Conservation (phyloP, 2,797 vertebrate species). For the Coregonus sp. region DNA sequence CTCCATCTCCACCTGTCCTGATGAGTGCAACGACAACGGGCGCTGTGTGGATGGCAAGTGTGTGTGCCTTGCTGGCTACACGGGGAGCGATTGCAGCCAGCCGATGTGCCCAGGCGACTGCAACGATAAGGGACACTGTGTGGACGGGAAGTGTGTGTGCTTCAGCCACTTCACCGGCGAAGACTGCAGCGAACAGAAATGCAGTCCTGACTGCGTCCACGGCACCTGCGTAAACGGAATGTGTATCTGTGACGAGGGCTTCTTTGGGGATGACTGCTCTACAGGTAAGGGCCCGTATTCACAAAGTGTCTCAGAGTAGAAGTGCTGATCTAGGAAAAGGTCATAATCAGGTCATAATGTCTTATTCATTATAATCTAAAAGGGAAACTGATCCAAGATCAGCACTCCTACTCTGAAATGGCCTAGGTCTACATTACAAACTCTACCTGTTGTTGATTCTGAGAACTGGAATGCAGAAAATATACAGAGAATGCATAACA, state of each 20-base stretch:
- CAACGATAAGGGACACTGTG: constrained; percentile 81
- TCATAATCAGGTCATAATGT: background rate
- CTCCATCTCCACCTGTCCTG: constrained; percentile 78
- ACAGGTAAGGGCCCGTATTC: constrained; percentile 60
- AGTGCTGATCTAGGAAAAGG: background rate
- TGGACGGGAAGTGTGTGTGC: constrained; percentile 81
- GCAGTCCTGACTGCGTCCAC: constrained; percentile 79
- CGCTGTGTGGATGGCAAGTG: constrained; percentile 80
- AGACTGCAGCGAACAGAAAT: constrained; percentile 79
- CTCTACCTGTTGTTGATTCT: background rate
- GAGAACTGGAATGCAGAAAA: constrained; percentile 46
- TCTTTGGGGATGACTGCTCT: constrained; percentile 81
- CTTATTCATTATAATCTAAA: too few species aligned
- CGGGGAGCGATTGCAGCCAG: constrained; percentile 79
- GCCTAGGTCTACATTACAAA: background rate
- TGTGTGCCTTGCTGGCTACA: constrained; percentile 77
- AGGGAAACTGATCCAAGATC: too few species aligned
- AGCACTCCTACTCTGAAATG: too few species aligned
- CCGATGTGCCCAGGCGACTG: constrained; percentile 79
- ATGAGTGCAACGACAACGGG: constrained; percentile 82
- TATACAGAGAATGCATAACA: constrained; percentile 13
- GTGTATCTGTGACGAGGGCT: constrained; percentile 83
- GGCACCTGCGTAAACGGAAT: constrained; percentile 83
- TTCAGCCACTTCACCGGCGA: constrained; percentile 75
- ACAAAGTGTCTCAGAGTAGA: background rate